Evolutionary conservation across 2,797 vertebrate species (phyloP), one percentile per base, ranked within the genome.

Genomic region (Diplodus sargus): DNA sequence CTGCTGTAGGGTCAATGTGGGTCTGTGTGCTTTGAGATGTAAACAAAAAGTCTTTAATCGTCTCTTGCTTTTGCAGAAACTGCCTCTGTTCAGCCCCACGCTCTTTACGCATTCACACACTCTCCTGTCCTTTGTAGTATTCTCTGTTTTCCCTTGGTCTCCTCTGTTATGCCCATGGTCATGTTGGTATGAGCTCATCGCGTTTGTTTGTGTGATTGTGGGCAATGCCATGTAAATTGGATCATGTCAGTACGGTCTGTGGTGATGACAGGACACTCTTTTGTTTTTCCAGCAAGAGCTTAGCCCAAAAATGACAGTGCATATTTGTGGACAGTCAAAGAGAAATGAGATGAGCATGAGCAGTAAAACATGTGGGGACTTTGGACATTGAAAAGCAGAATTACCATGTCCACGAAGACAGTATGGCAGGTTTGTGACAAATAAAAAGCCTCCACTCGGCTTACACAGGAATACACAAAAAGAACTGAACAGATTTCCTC

Each of bases 1-100:
- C 73, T 86, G 75, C 80, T 60, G 76, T 80, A 73, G 81, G 85
- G 85, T 90, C 88, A 89, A 52, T 84, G 83, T 20, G 49, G 81
- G 89, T 90, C 87, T 87, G 77, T 88, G 84, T 80, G 82, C 72
- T 0, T 69, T 86, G 78, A 90, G 79, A 89, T 89, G 82, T 85
- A 92, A 92, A 91, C 90, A 89, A 70, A 87, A 85, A 85, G 58
- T 59, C 58, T 82, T 34, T 86, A 89, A 86, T 93, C 69, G 62
- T 75, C 56, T 73, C 58, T 61, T 6, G 57, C 53, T 84, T 49
- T 70, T 51, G 43, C 70, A 45, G 81, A 52, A 49, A 39, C 43
- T 56, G 60, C 65, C 68, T 78, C 42, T 22, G 42, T 62, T 78
- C 47, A 45, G 45, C 17, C 43, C 22, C 39, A 30, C 49, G 56